These are phyloP conservation scores for Cassiopea andromeda DNA, from an alignment of 30 jellyfish, hydroid and myxozoan genomes.

Conservation along the genomic window DNA sequence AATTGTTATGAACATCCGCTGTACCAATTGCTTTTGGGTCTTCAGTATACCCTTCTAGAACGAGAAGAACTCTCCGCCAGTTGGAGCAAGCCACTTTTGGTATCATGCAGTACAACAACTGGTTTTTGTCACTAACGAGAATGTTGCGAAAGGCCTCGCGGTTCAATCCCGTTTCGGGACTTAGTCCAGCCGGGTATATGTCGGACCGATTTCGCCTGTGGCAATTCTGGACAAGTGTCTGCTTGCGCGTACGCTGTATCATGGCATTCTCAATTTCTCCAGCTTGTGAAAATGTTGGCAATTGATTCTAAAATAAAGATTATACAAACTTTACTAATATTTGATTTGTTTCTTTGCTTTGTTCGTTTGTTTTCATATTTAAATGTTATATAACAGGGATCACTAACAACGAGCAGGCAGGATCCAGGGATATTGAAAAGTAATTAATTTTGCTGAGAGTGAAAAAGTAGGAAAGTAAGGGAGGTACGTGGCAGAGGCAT, in stretches of 20 bases:
- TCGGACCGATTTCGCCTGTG: constrained; percentile 84
- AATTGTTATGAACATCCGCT: constrained; percentile 88
- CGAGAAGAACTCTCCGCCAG: constrained; percentile 95
- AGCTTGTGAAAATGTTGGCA: constrained; percentile 59
- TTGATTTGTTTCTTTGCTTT: too few relatives aligned
- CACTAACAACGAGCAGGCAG: too few relatives aligned
- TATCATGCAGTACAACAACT: constrained; percentile 93
- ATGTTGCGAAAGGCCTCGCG: constrained; percentile 88
- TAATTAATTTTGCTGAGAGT: too few relatives aligned
- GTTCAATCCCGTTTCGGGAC: constrained; percentile 74
- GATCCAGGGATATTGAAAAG: too few relatives aligned
- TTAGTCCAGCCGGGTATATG: constrained; percentile 82
- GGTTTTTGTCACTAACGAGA: constrained; percentile 95
- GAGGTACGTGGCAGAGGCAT: too few relatives aligned
- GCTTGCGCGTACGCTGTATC: constrained; percentile 87
- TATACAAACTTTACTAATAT: too few relatives aligned
- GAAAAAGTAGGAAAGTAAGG: too few relatives aligned
- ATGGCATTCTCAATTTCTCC: constrained; percentile 92
- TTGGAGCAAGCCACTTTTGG: constrained; percentile 98
- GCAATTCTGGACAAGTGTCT: constrained; percentile 75
- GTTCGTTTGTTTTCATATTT: too few relatives aligned
- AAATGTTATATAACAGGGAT: too few relatives aligned
- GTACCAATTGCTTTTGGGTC: constrained; percentile 77
- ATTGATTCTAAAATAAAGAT: constrained; percentile 46
- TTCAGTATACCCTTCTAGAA: constrained; percentile 83